Conservation (phyloP, 2,113 vertebrate species). For the Benitochromis conjunctus region DNA sequence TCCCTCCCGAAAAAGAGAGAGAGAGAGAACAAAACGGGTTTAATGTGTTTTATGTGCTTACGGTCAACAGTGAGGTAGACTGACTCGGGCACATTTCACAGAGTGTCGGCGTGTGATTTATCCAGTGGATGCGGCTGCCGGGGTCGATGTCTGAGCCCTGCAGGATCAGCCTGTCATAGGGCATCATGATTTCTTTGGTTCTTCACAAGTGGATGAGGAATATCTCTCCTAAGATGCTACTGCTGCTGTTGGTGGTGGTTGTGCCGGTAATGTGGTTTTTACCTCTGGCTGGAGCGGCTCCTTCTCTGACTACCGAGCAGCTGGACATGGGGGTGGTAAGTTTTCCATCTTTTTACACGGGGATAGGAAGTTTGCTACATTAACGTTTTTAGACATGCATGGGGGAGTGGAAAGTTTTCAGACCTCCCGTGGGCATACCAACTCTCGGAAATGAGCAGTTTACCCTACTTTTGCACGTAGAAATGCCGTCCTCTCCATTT, state of each 20-base stretch:
- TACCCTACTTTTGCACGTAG: conserved; percentile 1
- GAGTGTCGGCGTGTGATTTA: conserved; percentile 14
- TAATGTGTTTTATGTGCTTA: conserved; percentile 54
- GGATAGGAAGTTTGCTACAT: conserved; percentile 70
- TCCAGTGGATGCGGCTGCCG: conserved; percentile 50
- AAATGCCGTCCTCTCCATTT: background rate
- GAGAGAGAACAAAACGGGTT: background rate
- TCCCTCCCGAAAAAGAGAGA: background rate
- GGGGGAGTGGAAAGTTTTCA: background rate
- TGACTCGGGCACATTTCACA: background rate
- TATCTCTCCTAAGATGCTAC: conserved; percentile 61
- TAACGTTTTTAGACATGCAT: background rate
- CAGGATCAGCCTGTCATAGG: conserved; percentile 53
- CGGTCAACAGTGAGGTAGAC: conserved; percentile 65
- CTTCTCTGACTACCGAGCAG: conserved; percentile 75
- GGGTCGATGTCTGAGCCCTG: conserved; percentile 50
- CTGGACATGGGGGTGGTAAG: conserved; percentile 88
- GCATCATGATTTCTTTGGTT: conserved; percentile 39
- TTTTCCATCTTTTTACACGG: conserved; percentile 43
- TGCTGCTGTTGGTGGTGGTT: conserved; percentile 43
- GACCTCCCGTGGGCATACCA: background rate
- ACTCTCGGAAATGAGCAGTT: background rate
- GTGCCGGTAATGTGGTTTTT: conserved; percentile 60
- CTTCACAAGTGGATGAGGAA: conserved; percentile 63
- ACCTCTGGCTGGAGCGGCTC: conserved; percentile 66